phyloP scores from a whole-genome alignment of 1,140 invertebrate genomes.

The Tribolium castaneum region DNA sequence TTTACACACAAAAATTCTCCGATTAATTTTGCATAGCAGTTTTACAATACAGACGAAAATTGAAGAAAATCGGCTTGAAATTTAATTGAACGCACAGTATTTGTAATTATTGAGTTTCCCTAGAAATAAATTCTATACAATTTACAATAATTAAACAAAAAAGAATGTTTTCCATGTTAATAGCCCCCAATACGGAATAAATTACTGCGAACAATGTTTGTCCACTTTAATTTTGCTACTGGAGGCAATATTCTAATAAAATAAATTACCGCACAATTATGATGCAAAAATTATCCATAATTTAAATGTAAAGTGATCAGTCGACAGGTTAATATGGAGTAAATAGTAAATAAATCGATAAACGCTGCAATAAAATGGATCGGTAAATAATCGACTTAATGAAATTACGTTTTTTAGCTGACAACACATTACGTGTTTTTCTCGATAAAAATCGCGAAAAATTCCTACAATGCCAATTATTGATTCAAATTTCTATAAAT shows the following conservation, averaged over 20 bases:
- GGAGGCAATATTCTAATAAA: neutral
- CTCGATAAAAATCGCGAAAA: neutral
- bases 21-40: no score
- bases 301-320: neutral
- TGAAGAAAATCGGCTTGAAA: no score
- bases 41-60: no score
- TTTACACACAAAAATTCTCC: no score
- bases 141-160: no score
- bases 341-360: neutral
- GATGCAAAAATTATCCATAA: neutral
- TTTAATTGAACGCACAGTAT: no score
- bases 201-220: no score
- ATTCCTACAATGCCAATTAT: neutral
- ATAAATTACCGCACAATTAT: neutral
- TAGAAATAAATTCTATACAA: no score
- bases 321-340: neutral
- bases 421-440: neutral
- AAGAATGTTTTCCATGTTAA: no score
- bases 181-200: no score
- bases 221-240: neutral
- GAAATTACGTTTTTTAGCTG: neutral
- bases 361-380: neutral
- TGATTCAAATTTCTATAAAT: constrained; percentile 6
- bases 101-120: no score
- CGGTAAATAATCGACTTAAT: neutral